Percentiles rank a stretch among this genome's conserved stretches.
Conservation (phyloP, 2,888 invertebrate genomes). For the Schizaphis graminum region DNA sequence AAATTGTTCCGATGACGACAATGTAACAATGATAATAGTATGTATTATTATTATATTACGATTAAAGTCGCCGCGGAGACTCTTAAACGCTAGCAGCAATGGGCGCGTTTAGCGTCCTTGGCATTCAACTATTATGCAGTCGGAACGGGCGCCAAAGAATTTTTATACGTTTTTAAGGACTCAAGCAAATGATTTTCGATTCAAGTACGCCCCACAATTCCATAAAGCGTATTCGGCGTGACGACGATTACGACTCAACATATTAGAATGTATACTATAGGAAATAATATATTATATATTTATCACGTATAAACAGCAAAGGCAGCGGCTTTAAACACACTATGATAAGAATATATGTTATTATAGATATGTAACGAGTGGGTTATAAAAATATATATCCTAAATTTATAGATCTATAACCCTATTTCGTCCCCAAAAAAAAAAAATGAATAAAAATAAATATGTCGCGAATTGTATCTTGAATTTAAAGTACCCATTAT, state of each 20-base stretch:
- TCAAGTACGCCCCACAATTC: not conserved
- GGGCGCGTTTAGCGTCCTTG: constrained; percentile 26
- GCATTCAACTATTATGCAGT: not conserved
- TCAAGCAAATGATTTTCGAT: not conserved
- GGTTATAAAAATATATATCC: no score
- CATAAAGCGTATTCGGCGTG: not conserved
- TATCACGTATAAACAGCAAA: not conserved
- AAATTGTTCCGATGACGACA: not conserved
- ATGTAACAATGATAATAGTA: not conserved
- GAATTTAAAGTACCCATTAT: no score
- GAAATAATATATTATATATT: not conserved
- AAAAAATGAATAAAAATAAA: not conserved
- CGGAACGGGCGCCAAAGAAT: not conserved
- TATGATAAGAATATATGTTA: not conserved
- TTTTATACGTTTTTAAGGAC: constrained; percentile 45
- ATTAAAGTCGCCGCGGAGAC: not conserved
- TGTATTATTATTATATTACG: not conserved
- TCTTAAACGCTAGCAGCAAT: not conserved
- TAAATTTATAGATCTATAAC: no score
- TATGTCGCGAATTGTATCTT: not conserved
- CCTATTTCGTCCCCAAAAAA: rapidly evolving
- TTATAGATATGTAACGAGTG: no score
- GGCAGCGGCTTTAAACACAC: not conserved
- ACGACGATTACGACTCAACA: not conserved
- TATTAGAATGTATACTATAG: not conserved